Base-by-base conservation (phyloP, 2,888 invertebrate species). In the Octodonta nipae region DNA sequence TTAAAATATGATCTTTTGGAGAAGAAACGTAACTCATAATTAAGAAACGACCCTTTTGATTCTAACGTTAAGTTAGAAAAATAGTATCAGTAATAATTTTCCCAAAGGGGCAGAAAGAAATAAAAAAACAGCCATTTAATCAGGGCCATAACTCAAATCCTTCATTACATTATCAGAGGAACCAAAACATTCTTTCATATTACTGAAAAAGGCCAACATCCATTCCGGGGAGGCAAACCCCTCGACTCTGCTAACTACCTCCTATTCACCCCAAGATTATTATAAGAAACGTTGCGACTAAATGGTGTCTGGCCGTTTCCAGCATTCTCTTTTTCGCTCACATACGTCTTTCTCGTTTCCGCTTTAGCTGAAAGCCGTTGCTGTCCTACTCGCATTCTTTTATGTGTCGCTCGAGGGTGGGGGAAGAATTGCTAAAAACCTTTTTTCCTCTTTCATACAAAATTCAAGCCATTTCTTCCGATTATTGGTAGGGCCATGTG, bases 401-500 rank as follows among this genome's bases (percentile, higher is more conserved):
- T 22, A 55, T 56, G 56, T 54, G 55, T 57, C 52, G 52, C 41
- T 51, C n/a, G n/a, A 49, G 54, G 49, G 57, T 53, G 54, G 56
- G 57, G 55, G 56, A 54, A 54, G 56, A 56, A 56, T 58, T 56
- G 57, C 56, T 56, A 52, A 58, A 58, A 58, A 56, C 55, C 55
- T 56, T 58, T 56, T 58, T 58, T 58, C 56, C 50, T 55, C 55
- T 56, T 59, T 58, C 57, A 58, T 58, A 58, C 57, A 58, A 58
- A 59, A 58, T 58, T 59, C 58, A 55, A 56, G 58, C 58, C 58
- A 58, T 60, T 60, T 60, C 56, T 58, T 55, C 55, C 58, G 58
- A 60, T 58, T 60, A 59, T 58, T 56, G 56, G 54, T 47, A 45
- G 44, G 42, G 44, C 51, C 52, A 50, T 52, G 50, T 47, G 55